Evolutionary conservation across 2,888 invertebrate genomes (phyloP).

Genomic region (Drosophila testacea): DNA sequence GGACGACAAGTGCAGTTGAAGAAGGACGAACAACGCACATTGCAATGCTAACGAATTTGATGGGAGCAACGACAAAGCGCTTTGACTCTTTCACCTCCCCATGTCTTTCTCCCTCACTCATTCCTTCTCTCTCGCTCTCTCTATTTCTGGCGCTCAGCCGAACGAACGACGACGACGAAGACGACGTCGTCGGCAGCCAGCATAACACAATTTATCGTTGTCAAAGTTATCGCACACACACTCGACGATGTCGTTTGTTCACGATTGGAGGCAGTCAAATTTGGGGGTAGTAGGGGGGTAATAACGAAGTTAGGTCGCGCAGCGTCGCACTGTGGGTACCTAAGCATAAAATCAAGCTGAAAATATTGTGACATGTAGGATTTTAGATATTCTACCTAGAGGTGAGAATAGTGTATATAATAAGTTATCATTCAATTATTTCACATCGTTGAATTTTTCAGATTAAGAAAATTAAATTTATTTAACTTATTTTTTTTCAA

Average conservation of each 20-base stretch:
- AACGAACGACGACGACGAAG: slow-evolving; percentile 22
- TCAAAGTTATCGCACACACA: slow-evolving; percentile 65
- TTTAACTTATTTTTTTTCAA: too few species aligned
- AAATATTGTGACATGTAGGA: neutral
- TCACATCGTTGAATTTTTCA: too few species aligned
- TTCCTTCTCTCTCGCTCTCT: neutral
- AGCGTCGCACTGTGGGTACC: slow-evolving; percentile 29
- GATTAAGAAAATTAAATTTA: too few species aligned
- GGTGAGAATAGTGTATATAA: too few species aligned
- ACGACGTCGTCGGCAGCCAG: slow-evolving; percentile 38
- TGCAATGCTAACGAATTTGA: slow-evolving; percentile 62
- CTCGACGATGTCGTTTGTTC: slow-evolving; percentile 38
- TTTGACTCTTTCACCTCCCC: slow-evolving; percentile 30
- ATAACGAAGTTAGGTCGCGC: slow-evolving; percentile 18
- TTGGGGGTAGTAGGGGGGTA: slow-evolving; percentile 13
- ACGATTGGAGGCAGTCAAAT: slow-evolving; percentile 39
- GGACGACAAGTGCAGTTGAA: slow-evolving; percentile 53
- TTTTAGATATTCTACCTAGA: neutral
- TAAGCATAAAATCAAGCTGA: neutral
- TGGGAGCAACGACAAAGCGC: slow-evolving; percentile 39
- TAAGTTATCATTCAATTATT: too few species aligned
- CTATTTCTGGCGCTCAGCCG: slow-evolving; percentile 22
- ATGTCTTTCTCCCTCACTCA: slow-evolving; percentile 7
- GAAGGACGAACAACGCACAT: slow-evolving; percentile 37
- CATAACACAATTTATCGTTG: slow-evolving; percentile 67